Evolutionary conservation across 1,140 invertebrate species (phyloP), one percentile per base, ranked within the genome.

Genomic region (Himalopsyche phryganea): DNA sequence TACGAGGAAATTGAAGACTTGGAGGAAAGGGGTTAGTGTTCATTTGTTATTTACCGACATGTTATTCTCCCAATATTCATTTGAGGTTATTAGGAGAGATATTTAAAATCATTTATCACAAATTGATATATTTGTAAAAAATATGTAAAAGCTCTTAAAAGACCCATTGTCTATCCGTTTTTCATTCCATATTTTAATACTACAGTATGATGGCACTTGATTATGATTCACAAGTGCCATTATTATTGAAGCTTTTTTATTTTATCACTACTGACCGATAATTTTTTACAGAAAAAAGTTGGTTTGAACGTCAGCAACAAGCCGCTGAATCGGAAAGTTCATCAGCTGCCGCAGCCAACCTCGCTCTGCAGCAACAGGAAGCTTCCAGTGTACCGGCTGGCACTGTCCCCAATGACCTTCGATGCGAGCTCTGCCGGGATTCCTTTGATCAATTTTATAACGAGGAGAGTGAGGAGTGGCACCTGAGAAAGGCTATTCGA

Each of bases 401-500:
- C 49, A 72, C 74, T 2, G 74, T 77, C 19, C 71, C 78, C 2
- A 77, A 80, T 53, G 78, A 84, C 62, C 80, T 84, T 18, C 71
- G 78, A 14, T 98, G 95, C 78, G 85, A 88, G 63, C 86, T 96
- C 18, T 98, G 96, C 71, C 83, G 87, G 20, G 95, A 98, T 75
- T 79, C 80, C 44, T 97, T 98, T 74, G 90, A 96, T 54, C 86
- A 92, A 69, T 96, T 94, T 77, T 98, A 91, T 78, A 89, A 96
- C 68, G 92, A 98, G 75, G 95, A 98, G 67, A 87, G 87, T 49
- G 95, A 98, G 72, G 95, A 96, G 70, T 98, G 96, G 96, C 91
- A 96, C 69, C 76, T 98, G 6, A 81, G 85, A 52, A 88, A 92
- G 68, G 91, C 94, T 0, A 78, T 96, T 3, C 74, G 81, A 15